Evolutionary conservation across 35 echinoderm and acorn worm genomes (phyloP).

Genomic region (Apostichopus japonicus): DNA sequence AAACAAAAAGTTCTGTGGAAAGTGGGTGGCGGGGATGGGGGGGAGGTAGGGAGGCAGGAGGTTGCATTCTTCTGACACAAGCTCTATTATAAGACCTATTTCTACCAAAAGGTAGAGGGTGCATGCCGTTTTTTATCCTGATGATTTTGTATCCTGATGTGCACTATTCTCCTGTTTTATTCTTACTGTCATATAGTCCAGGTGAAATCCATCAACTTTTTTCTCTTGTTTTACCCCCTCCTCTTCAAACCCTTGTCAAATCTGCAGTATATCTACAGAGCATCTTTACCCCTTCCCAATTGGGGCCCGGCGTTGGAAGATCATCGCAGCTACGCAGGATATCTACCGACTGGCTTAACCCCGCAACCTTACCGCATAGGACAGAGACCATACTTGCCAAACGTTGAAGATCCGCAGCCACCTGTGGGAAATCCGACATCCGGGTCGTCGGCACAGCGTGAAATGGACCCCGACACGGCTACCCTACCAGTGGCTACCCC

Average conservation of each 20-base stretch:
- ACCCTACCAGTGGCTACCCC: constrained; percentile 57
- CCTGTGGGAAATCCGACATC: not conserved
- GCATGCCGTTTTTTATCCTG: not conserved
- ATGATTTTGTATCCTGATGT: too few relatives aligned
- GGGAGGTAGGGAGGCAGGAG: too few relatives aligned
- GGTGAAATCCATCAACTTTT: too few relatives aligned
- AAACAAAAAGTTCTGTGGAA: too few relatives aligned
- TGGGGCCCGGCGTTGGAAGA: constrained; percentile 65
- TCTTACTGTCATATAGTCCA: too few relatives aligned
- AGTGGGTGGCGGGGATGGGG: too few relatives aligned
- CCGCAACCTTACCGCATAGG: constrained; percentile 29
- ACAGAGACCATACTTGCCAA: not conserved
- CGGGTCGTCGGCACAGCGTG: too few relatives aligned
- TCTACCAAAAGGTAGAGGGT: too few relatives aligned
- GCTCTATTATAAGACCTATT: too few relatives aligned
- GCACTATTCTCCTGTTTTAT: too few relatives aligned
- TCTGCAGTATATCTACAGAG: constrained; percentile 57
- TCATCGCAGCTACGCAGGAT: constrained; percentile 38
- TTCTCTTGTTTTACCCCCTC: not conserved
- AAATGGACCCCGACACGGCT: constrained; percentile 24
- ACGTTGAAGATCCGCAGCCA: not conserved
- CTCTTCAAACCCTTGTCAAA: not conserved
- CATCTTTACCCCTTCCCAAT: constrained; percentile 51
- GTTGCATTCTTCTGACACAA: too few relatives aligned
- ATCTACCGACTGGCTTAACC: constrained; percentile 24